Base-by-base conservation (phyloP, 1,140 invertebrate species). In the Danaus plexippus region DNA sequence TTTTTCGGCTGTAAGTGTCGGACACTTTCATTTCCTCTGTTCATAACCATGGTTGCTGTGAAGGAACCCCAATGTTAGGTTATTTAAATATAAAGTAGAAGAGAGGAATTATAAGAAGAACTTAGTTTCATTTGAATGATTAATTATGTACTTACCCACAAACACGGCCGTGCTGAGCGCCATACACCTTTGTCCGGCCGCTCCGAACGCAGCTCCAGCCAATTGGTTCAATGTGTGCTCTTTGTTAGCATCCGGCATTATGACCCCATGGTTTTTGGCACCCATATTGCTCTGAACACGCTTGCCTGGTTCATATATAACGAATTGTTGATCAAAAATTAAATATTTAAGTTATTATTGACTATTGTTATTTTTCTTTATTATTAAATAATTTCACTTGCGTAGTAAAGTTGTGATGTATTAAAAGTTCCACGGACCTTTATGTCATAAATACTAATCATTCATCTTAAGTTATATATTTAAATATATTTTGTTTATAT, bases 221-320 rank as follows among this genome's bases (percentile, higher is more conserved):
- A 99, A 88, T 77, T 97, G 95, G 63, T 98, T 98, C 1, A 99
- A 87, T 0, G 97, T 97, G 71, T 96, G 93, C 76, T 98, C 97
- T 85, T 99, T 99, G 81, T 99, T 98, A 10, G 98, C 98, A 88
- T 99, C 98, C 11, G 97, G 93, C 90, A 99, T 91, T 43, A 99
- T 91, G 8, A 99, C 92, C 54, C 98, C 98, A 82, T 99, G 98
- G 85, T 99, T 99, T 88, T 99, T 99, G 1, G 98, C 98, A 13
- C 98, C 98, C 96, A 99, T 97, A 80, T 99, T 99, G 48, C 95
- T 96, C 86, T 99, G 98, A 0, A 99, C 97, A 46, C 98, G 90
- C 84, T 99, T 99, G 10, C 98, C 97, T 85, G 85, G 65, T 11
- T 15, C 77, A 84, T 55, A 53, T 32, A 10, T 51, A 52, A n/a